These are phyloP conservation scores for Esox niger DNA, from an alignment of 2,113 vertebrate species.

Conservation along the genomic window DNA sequence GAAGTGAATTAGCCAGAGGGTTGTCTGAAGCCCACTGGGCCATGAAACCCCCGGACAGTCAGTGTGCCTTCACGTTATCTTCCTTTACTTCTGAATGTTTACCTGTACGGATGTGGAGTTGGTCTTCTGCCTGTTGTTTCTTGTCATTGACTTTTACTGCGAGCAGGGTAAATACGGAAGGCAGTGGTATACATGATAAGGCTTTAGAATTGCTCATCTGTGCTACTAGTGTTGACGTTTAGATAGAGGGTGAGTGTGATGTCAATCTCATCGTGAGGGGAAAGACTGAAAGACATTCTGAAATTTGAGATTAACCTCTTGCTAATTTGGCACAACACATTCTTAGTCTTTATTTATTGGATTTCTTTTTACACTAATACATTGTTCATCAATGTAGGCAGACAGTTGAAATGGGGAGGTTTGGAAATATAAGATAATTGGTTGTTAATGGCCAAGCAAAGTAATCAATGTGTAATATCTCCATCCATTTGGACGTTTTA, in stretches of 20 bases:
- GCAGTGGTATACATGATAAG: conserved; percentile 44
- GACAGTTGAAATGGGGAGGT: too few species aligned
- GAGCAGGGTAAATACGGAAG: conserved; percentile 25
- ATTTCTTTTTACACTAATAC: too few species aligned
- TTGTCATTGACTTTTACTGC: conserved; percentile 69
- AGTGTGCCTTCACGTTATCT: conserved; percentile 58
- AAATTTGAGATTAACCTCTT: too few species aligned
- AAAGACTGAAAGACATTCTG: too few species aligned
- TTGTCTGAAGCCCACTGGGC: conserved; percentile 45
- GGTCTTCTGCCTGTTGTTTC: conserved; percentile 58
- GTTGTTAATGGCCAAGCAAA: too few species aligned
- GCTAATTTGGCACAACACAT: too few species aligned
- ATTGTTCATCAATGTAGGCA: too few species aligned
- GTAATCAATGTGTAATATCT: too few species aligned
- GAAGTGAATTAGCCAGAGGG: conserved; percentile 52
- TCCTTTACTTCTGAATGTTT: conserved; percentile 52
- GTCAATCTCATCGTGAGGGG: too few species aligned
- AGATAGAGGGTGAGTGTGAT: too few species aligned
- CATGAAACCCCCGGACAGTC: conserved; percentile 42
- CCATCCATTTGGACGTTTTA: too few species aligned
- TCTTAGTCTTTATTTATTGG: too few species aligned
- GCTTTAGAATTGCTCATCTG: conserved; percentile 3
- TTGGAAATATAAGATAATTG: conserved; percentile 45
- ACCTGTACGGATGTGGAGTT: conserved; percentile 49
- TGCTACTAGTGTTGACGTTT: not conserved